Conservation (phyloP, 1,140 invertebrate species). For the Temnothorax curvispinosus region DNA sequence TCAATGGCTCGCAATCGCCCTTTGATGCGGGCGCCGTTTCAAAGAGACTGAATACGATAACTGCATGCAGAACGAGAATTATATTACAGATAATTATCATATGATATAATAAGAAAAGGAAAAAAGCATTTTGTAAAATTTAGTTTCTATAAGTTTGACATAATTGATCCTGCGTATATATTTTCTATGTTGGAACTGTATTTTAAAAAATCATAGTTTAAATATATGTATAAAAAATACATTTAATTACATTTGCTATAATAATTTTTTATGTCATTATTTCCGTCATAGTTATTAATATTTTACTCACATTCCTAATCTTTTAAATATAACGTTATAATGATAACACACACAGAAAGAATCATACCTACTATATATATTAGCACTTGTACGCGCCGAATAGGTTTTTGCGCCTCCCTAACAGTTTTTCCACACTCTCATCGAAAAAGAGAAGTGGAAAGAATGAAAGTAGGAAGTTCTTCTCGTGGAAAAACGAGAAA, state of each 20-base stretch:
- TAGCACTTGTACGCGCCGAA: neutral
- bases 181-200: neutral
- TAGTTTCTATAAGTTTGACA: neutral
- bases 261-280: neutral
- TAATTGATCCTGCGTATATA: neutral
- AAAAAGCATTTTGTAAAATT: neutral
- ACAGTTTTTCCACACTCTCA: neutral
- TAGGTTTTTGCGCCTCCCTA: neutral
- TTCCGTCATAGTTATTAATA: neutral
- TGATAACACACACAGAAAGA: neutral
- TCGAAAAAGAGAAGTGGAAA: neutral
- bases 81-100: neutral
- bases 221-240: neutral
- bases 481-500: slow-evolving; percentile 42
- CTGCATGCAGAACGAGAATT: neutral
- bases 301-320: neutral
- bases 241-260: neutral
- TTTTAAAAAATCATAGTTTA: neutral
- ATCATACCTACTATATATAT: neutral
- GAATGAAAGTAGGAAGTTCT: slow-evolving; percentile 18
- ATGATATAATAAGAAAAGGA: neutral
- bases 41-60: neutral
- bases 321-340: neutral
- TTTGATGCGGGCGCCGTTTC: neutral
- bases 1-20: slow-evolving; percentile 1